Conservation (phyloP, 2,113 vertebrate genomes). For the Pseudonaja textilis region DNA sequence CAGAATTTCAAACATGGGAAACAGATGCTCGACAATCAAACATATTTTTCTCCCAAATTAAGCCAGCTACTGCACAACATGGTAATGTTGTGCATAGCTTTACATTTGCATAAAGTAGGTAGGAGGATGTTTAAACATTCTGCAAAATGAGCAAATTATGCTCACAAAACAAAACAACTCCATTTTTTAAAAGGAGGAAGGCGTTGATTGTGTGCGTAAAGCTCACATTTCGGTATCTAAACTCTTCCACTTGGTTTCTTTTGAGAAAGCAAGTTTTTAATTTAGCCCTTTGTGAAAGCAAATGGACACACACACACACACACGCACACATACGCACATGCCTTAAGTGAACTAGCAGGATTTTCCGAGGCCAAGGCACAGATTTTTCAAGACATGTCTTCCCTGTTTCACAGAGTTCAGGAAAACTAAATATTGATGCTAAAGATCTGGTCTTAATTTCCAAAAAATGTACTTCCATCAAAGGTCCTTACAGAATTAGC, state of each 20-base stretch:
- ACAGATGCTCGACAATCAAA: neutral
- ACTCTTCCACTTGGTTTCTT: neutral
- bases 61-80: neutral
- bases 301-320: neutral
- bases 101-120: neutral
- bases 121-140: neutral
- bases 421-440: neutral
- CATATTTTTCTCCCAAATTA: neutral
- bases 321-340: neutral
- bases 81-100: neutral
- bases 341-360: neutral
- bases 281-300: neutral
- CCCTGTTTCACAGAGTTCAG: neutral
- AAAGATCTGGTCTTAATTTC: neutral
- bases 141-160: neutral
- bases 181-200: neutral
- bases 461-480: neutral
- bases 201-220: too few relatives aligned
- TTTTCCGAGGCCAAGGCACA: neutral
- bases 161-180: neutral
- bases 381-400: neutral
- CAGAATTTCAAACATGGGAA: constrained; percentile 5
- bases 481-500: neutral
- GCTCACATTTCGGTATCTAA: neutral
- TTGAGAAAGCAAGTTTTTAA: neutral